Base-by-base conservation (phyloP, 2,797 vertebrate species). In the Falco columbarius region DNA sequence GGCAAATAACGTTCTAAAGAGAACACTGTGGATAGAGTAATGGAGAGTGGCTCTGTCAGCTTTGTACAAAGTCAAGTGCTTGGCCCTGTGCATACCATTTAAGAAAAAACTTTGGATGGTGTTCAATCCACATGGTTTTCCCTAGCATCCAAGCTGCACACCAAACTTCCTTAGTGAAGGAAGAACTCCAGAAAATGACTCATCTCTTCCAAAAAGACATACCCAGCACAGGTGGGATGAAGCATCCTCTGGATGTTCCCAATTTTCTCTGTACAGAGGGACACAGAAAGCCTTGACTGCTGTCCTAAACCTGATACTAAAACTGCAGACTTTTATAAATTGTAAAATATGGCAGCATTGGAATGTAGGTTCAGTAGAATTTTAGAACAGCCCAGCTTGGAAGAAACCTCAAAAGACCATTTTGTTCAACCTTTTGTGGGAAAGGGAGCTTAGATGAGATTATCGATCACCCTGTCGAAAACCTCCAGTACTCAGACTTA, bases 241-340 rank as follows among this genome's bases (percentile, higher is more conserved):
- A 30, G 16, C 14, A 51, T n/a, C 38, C 56, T 19, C 22, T 7
- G 16, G 7, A 56, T 12, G 1, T 44, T 80, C 1, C 0, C 5
- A 40, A 4, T n/a, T 67, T 68, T 47, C 59, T 72, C 29, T 46
- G 6, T 65, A 19, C 19, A 79, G 14, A 93, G 2, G 7, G 47
- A 67, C 29, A n/a, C 12, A 55, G 23, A 73, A 73, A 84, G 24
- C 24, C 24, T 38, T 22, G 8, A 44, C n/a, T 49, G 23, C 23
- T 30, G 6, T 71, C 58, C 18, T 61, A 62, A 62, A 81, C 9
- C 26, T 67, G n/a, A 11, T 56, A 49, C 10, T 66, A 66, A 61
- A 55, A 65, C 10, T 38, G 14, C 24, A 55, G 15, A 63, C 15
- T 55, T 61, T 34, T 55, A 61, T 38, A 0, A 1, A 51, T 20